Percentiles rank a stretch among this genome's conserved stretches.
phyloP scores from a whole-genome alignment of 2,888 invertebrate species.

The Cephus spinipes region DNA sequence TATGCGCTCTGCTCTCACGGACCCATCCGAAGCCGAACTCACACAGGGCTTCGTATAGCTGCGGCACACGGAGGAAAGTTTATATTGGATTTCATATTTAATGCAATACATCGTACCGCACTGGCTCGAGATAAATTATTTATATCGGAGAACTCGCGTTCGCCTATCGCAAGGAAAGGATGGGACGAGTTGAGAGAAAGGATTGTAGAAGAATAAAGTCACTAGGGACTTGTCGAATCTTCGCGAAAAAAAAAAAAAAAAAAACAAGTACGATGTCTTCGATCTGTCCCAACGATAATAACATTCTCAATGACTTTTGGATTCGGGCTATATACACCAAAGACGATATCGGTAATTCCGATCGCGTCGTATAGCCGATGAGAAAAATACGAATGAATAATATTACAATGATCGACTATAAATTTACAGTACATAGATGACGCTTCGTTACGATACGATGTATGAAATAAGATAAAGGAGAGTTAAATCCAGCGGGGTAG shows the following conservation, averaged over 20 bases:
- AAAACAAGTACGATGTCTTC: background rate
- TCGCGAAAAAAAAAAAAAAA: background rate
- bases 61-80: slow-evolving; percentile 44
- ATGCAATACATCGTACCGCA: slow-evolving; percentile 51
- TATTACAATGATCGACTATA: background rate
- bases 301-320: background rate
- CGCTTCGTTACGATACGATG: too few species aligned
- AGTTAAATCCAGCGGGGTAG: slow-evolving; percentile 8
- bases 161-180: slow-evolving; percentile 21
- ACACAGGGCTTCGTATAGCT: background rate
- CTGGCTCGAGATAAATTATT: slow-evolving; percentile 51
- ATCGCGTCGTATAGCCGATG: background rate
- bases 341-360: background rate
- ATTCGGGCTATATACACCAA: background rate
- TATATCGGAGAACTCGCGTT: slow-evolving; percentile 35
- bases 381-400: background rate
- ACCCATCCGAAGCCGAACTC: background rate
- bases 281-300: background rate
- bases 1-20: slow-evolving; percentile 29
- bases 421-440: too few species aligned
- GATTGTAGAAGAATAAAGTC: background rate
- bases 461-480: background rate
- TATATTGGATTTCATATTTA: slow-evolving; percentile 63
- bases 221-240: background rate
- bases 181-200: slow-evolving; percentile 18